These are phyloP conservation scores for Brenthis daphne DNA, from an alignment of 2,888 invertebrate species.

Conservation along the genomic window DNA sequence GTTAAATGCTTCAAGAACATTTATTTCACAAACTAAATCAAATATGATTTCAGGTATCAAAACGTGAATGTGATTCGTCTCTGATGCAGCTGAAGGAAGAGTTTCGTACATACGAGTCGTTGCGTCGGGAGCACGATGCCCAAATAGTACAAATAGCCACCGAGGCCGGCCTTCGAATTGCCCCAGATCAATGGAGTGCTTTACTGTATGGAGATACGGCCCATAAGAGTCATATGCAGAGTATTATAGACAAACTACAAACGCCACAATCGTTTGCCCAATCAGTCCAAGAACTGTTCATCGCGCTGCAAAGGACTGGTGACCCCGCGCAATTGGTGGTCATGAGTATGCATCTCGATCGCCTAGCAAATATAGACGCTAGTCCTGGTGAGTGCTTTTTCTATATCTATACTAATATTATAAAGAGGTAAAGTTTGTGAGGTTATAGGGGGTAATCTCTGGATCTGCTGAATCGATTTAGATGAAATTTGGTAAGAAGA, in stretches of 20 bases:
- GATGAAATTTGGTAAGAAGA: too few species aligned
- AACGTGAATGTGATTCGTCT: slow-evolving; percentile 97
- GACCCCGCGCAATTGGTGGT: slow-evolving; percentile 90
- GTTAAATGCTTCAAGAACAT: too few species aligned
- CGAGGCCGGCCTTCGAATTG: slow-evolving; percentile 97
- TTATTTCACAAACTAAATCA: too few species aligned
- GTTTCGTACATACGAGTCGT: slow-evolving; percentile 95
- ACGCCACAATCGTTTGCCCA: slow-evolving; percentile 96
- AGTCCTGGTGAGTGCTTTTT: slow-evolving; percentile 83
- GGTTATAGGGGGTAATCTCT: too few species aligned
- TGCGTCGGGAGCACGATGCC: slow-evolving; percentile 97
- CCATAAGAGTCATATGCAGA: slow-evolving; percentile 99
- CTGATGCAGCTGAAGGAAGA: slow-evolving; percentile 99
- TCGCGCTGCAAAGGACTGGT: slow-evolving; percentile 93
- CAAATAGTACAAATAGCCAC: slow-evolving; percentile 99
- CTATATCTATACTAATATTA: too few species aligned
- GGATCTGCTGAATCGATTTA: too few species aligned
- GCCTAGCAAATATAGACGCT: slow-evolving; percentile 93
- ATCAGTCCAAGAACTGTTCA: slow-evolving; percentile 94
- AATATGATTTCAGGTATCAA: slow-evolving; percentile 87
- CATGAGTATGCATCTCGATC: slow-evolving; percentile 90
- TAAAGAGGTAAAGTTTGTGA: too few species aligned
- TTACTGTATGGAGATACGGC: slow-evolving; percentile 96
- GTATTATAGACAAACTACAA: slow-evolving; percentile 91
- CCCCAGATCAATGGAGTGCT: slow-evolving; percentile 99